These are phyloP conservation scores for Actenoides hombroni DNA, from an alignment of 2,113 vertebrate species.

Conservation along the genomic window DNA sequence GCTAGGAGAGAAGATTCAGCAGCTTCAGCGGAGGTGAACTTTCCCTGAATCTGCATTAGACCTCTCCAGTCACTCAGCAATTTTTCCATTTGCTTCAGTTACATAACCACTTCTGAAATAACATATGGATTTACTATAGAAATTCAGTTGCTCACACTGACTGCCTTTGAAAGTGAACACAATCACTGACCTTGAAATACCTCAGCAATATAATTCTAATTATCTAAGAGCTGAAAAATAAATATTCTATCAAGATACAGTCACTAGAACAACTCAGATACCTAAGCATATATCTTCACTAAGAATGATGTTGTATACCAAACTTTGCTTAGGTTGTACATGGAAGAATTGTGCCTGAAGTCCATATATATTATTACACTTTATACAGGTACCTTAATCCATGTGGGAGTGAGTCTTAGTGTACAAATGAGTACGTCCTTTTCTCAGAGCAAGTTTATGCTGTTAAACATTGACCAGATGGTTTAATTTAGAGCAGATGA, in stretches of 20 bases:
- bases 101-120: not conserved
- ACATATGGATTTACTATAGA: not conserved
- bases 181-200: not conserved
- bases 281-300: not conserved
- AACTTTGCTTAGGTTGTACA: not conserved
- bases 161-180: not conserved
- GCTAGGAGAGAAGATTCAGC: not conserved
- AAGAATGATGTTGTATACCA: accelerated
- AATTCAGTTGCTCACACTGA: not conserved
- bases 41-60: not conserved
- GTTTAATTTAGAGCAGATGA: not conserved
- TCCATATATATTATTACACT: not conserved
- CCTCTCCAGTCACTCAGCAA: not conserved
- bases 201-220: not conserved
- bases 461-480: not conserved
- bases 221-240: not conserved
- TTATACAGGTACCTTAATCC: not conserved
- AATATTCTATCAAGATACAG: not conserved
- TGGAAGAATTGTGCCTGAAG: not conserved
- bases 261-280: not conserved
- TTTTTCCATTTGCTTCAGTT: slow-evolving; percentile 6
- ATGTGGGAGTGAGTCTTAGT: not conserved
- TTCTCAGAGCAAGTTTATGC: not conserved
- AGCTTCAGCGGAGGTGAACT: not conserved
- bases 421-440: not conserved